phyloP scores from a whole-genome alignment of 2,888 invertebrate species.

The Parasteatoda lunata region DNA sequence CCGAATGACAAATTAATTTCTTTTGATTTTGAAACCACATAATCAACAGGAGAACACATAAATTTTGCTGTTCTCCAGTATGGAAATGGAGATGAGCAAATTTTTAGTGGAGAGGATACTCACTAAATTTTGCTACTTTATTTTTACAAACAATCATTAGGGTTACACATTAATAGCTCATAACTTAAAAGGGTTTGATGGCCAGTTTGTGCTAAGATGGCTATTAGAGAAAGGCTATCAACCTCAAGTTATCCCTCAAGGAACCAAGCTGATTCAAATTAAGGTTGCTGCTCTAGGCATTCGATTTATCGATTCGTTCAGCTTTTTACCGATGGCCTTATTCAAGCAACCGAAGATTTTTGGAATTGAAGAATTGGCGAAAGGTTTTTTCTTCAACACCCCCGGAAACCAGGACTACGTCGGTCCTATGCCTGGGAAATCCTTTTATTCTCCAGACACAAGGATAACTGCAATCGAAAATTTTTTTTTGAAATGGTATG shows the following conservation, averaged over 20 bases:
- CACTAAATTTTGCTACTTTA: background rate
- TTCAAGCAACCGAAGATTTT: no score
- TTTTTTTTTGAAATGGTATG: no score
- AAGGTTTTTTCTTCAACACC: no score
- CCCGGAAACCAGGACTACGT: no score
- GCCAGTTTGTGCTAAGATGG: constrained; percentile 12
- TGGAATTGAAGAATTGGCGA: no score
- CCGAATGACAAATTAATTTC: background rate
- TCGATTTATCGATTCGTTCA: no score
- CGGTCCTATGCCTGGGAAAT: no score
- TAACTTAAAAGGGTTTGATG: constrained; percentile 24
- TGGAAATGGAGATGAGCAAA: background rate
- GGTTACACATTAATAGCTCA: background rate
- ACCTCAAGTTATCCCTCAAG: background rate
- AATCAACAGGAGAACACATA: background rate
- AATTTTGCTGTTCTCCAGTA: constrained; percentile 15
- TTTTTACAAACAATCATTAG: background rate
- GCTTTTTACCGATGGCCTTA: no score
- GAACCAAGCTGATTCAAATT: no score
- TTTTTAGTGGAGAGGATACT: background rate
- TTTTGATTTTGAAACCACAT: constrained; percentile 15
- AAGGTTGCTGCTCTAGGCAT: no score
- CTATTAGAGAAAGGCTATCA: background rate
- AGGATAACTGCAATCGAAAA: no score
- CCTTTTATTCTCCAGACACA: no score